phyloP scores from a whole-genome alignment of 2,113 vertebrate species.

The Lanius collurio region DNA sequence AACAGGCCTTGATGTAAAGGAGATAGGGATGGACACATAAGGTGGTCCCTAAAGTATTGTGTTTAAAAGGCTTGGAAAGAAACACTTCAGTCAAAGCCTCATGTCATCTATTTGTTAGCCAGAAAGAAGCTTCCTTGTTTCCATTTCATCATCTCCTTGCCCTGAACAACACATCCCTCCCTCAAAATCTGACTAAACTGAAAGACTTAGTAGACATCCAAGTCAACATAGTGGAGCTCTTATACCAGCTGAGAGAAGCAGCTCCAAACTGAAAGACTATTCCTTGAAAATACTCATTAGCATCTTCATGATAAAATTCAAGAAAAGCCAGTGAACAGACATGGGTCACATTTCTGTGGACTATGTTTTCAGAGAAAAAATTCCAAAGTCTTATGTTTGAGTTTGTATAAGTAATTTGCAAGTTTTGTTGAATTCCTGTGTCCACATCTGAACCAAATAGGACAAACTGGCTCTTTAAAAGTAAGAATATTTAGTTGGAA shows the following conservation, averaged over 20 bases:
- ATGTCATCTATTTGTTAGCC: not conserved
- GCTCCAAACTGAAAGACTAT: fast-evolving
- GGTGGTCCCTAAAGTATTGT: not conserved
- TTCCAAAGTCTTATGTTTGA: fast-evolving
- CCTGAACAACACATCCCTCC: not conserved
- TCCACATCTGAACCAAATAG: not conserved
- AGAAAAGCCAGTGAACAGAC: not conserved
- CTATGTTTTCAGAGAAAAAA: not conserved
- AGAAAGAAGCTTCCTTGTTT: not conserved
- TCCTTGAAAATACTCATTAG: not conserved
- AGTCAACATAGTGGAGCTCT: not conserved
- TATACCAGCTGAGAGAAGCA: not conserved
- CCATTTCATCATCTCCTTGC: not conserved
- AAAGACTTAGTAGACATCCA: not conserved
- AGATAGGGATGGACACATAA: not conserved
- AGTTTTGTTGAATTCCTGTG: not conserved
- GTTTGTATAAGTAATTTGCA: not conserved
- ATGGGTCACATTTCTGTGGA: not conserved
- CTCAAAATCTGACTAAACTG: not conserved
- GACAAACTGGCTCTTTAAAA: not conserved
- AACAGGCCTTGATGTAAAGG: not conserved
- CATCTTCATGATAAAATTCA: not conserved
- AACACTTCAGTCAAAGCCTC: not conserved
- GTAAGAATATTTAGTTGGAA: not conserved
- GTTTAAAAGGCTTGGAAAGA: not conserved